Conservation (phyloP, 23 tunicate genomes). For the Ascidia mentula region DNA sequence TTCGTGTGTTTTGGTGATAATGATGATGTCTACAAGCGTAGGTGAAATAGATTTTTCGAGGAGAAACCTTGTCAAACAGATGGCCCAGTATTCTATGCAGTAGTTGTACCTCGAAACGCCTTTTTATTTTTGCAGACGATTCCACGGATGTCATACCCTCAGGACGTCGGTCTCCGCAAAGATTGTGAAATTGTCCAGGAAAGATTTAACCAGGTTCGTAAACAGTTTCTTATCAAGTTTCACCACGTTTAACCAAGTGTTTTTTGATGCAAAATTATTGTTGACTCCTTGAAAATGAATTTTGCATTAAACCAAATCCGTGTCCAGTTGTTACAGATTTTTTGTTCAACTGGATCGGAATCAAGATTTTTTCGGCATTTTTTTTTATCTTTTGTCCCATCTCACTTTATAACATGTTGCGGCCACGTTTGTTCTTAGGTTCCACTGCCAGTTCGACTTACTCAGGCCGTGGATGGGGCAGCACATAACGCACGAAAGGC, state of each 20-base stretch:
- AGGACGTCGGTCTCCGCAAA: conserved; percentile 45
- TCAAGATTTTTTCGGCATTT: too few species aligned
- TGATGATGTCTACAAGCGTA: too few species aligned
- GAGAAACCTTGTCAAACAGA: too few species aligned
- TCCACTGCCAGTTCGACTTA: conserved; percentile 27
- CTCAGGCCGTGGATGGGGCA: conserved; percentile 16
- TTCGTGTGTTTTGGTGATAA: too few species aligned
- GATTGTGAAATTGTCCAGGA: conserved; percentile 36
- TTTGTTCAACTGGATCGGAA: too few species aligned
- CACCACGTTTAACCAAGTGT: not conserved
- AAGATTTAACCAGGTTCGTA: conserved; percentile 32
- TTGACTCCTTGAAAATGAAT: too few species aligned
- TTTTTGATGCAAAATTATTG: too few species aligned
- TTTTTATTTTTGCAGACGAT: conserved; percentile 36
- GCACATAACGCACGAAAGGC: conserved; percentile 23
- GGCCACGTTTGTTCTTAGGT: conserved; percentile 1
- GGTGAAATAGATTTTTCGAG: too few species aligned
- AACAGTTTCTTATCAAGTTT: not conserved
- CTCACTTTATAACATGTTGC: not conserved
- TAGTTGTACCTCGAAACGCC: too few species aligned
- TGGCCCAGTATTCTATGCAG: too few species aligned
- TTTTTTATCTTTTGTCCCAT: not conserved
- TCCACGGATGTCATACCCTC: conserved; percentile 52
- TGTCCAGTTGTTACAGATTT: too few species aligned
- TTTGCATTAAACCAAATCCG: too few species aligned